phyloP scores from a whole-genome alignment of 2,797 vertebrate genomes.

The Poeciliopsis gracilis region DNA sequence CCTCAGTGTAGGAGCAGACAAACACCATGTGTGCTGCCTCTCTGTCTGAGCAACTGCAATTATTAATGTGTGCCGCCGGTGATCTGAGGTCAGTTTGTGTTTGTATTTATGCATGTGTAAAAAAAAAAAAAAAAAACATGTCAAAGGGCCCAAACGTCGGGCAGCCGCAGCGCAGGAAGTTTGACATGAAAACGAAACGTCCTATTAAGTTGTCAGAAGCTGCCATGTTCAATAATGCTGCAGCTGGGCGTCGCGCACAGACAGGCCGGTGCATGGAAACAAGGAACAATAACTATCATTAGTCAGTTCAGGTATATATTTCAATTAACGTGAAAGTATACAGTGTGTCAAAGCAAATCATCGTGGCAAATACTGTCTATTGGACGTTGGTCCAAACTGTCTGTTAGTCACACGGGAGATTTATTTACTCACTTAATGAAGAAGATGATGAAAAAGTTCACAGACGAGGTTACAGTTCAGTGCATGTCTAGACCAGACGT shows the following conservation, averaged over 20 bases:
- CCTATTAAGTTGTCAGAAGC: slow-evolving; percentile 5
- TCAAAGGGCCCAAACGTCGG: slow-evolving; percentile 33
- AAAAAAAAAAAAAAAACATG: slow-evolving; percentile 48
- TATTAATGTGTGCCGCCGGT: slow-evolving; percentile 43
- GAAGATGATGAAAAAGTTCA: background rate
- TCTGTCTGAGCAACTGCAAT: slow-evolving; percentile 38
- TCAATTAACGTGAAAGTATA: background rate
- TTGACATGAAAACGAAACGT: background rate
- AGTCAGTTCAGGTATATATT: background rate
- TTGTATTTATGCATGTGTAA: slow-evolving; percentile 46
- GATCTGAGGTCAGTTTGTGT: slow-evolving; percentile 36
- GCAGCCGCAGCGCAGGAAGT: background rate
- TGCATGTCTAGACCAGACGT: background rate
- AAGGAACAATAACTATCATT: background rate
- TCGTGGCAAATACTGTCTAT: background rate
- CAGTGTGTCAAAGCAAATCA: background rate
- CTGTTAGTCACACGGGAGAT: background rate
- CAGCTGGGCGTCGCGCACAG: slow-evolving; percentile 70
- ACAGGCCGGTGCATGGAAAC: background rate
- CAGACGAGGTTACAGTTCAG: background rate
- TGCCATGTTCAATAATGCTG: slow-evolving; percentile 43
- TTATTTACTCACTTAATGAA: background rate
- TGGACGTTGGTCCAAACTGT: background rate
- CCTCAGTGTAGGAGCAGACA: slow-evolving; percentile 13
- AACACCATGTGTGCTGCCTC: slow-evolving; percentile 24